Base-by-base conservation (phyloP, 2,797 vertebrate genomes). In the Erethizon dorsatum region DNA sequence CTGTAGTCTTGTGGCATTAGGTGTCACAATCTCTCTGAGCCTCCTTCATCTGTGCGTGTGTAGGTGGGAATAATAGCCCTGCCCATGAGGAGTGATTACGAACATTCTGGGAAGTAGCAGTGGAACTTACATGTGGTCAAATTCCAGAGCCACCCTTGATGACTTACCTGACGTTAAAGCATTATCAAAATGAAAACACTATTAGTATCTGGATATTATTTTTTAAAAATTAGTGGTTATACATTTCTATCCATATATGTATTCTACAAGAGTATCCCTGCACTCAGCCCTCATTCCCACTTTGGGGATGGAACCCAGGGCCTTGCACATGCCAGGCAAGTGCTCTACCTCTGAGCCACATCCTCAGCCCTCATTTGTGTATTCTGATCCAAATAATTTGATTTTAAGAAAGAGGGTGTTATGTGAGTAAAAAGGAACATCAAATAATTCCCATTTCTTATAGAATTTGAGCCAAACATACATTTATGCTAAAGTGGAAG, bases 381-480 rank as follows among this genome's bases (percentile, higher is more conserved):
- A 45, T 83, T 90, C 26, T 15, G 91, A 78, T 87, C 18, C 85
- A 87, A 85, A 92, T 65, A 83, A 94, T 87, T 78, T 73, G 26
- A 12, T 54, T 78, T 92, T 67, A 94, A 88, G 73, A 90, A 93
- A 77, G 47, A 89, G 47, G 9, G 56, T 71, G 26, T 88, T 91
- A 28, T 54, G 26, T 33, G 88, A 90, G 45, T 88, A 73, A 67
- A 91, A 85, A 78, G 59, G 45, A 83, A 11, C 31, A 94, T 56
- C 33, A 93, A 63, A 14, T 61, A 93, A 83, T 83, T 75, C 17
- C 15, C 69, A 41, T 6, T 22, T 88, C 88, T n/a, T 78, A 15
- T 61, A 75, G 31, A 89, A 83, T n/a, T 45, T 41, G 5, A 92
- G 61, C 63, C 80, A 73, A 84, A 91, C 57, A 69, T 41, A 59